Percentiles rank a stretch among this genome's conserved stretches.
These are phyloP conservation scores for Gryllus longicercus DNA, from an alignment of 2,888 invertebrate species.

Conservation along the genomic window DNA sequence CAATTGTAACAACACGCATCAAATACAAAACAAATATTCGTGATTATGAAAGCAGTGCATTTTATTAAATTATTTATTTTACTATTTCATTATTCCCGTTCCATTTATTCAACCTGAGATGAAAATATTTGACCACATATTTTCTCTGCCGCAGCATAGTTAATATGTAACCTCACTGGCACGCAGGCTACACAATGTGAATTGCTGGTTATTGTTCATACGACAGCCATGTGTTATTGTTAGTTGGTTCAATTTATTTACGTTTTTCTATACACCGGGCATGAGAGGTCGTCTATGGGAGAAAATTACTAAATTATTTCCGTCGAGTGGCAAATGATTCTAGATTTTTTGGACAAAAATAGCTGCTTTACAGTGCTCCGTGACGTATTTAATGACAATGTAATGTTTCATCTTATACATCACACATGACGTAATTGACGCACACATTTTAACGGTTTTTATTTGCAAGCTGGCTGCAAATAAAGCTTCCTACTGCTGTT, in stretches of 20 bases:
- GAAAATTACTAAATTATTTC: too few relatives aligned
- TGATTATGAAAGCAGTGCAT: slow-evolving; percentile 8
- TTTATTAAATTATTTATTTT: slow-evolving; percentile 17
- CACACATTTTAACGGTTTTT: too few relatives aligned
- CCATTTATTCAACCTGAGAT: background rate
- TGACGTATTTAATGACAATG: too few relatives aligned
- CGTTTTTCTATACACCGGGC: background rate
- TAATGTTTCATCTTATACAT: too few relatives aligned
- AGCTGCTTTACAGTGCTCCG: too few relatives aligned
- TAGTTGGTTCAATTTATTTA: background rate
- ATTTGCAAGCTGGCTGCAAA: too few relatives aligned
- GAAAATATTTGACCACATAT: background rate
- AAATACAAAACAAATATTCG: slow-evolving; percentile 10
- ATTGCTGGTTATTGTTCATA: background rate
- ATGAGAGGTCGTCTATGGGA: too few relatives aligned
- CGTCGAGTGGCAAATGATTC: too few relatives aligned
- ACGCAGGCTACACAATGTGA: background rate
- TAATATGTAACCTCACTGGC: background rate
- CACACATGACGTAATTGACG: too few relatives aligned
- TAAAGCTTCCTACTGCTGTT: too few relatives aligned
- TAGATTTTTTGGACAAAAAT: too few relatives aligned
- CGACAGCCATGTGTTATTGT: background rate
- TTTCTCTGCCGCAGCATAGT: background rate
- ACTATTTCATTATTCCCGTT: slow-evolving; percentile 10
- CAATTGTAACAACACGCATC: slow-evolving; percentile 17